Evolutionary conservation across 2,113 vertebrate genomes (phyloP).

Genomic region (Amblyopsis rosae): DNA sequence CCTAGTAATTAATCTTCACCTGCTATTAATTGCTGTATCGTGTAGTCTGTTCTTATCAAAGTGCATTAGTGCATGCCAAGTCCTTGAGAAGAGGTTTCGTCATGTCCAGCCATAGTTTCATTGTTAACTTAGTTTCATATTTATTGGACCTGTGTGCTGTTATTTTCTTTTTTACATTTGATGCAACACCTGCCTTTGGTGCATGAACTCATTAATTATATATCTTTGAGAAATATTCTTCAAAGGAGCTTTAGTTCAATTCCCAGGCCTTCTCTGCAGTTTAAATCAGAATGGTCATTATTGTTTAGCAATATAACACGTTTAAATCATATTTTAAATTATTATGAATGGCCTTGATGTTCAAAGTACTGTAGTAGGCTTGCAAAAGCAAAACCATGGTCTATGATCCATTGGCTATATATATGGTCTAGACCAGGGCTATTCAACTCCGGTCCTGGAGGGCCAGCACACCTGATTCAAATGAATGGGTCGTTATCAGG

Average conservation of each 20-base stretch:
- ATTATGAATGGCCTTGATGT: no score
- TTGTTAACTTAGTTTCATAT: not conserved
- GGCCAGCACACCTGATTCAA: no score
- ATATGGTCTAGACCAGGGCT: no score
- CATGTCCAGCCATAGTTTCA: not conserved
- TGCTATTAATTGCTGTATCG: constrained; percentile 40
- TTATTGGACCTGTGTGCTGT: no score
- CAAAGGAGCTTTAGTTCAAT: constrained; percentile 3
- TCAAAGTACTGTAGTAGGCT: no score
- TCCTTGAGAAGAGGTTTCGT: constrained; percentile 22
- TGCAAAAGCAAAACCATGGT: no score
- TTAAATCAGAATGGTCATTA: constrained; percentile 3
- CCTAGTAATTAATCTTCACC: constrained; percentile 51
- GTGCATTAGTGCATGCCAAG: constrained; percentile 19
- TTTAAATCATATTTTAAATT: no score
- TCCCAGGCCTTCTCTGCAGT: constrained; percentile 16
- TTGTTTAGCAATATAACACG: no score
- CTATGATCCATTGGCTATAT: no score
- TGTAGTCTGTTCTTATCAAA: constrained; percentile 31
- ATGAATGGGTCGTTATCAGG: no score
- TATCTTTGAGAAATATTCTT: constrained; percentile 22
- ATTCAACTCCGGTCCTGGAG: no score
- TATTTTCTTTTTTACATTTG: no score
- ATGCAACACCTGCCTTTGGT: not conserved
- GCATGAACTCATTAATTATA: constrained; percentile 22